Base-by-base conservation (phyloP, 1,140 invertebrate species). In the Carposina sasakii region DNA sequence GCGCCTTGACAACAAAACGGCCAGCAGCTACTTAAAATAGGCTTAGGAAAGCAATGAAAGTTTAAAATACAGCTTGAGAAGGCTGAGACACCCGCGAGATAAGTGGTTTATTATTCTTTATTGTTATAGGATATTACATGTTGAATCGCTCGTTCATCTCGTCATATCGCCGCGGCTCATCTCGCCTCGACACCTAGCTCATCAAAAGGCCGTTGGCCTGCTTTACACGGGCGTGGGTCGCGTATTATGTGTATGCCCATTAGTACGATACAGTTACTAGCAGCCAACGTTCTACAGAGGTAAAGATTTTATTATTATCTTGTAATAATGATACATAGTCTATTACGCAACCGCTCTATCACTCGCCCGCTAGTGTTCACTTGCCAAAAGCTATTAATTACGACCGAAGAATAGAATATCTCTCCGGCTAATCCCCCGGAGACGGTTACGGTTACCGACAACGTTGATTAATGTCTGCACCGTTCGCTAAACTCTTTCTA, bases 381-480 rank as follows among this genome's bases (percentile, higher is more conserved):
- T 81, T 83, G 76, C 79, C 79, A 81, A 83, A 83, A 81, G 76
- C 79, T 75, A 83, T 83, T 83, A 83, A 83, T 83, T 83, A 81
- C 74, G 43, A 51, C 56, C 68, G 58, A 65, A 76, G 77, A 81
- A 83, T 79, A 81, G 77, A 83, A 81, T 79, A 81, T 77, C 76
- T 74, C 64, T 59, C 46, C 74, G 68, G 68, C 69, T 73, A 72
- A 77, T 76, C 72, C 76, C 71, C 71, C 68, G 61, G 72, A 77
- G 76, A 79, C 61, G 71, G 72, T 67, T 76, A 71, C 75, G 71
- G 71, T 82, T 78, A 78, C 74, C 66, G 76, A 71, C 75, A 79
- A 75, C 76, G 68, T 64, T 83, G 76, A 83, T 83, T 79, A 81
- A 83, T 81, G 75, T 67, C 55, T 56, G 68, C 60, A 58, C 55